Evolutionary conservation across 1,140 invertebrate genomes (phyloP).

Genomic region (Pogonus chalceus): DNA sequence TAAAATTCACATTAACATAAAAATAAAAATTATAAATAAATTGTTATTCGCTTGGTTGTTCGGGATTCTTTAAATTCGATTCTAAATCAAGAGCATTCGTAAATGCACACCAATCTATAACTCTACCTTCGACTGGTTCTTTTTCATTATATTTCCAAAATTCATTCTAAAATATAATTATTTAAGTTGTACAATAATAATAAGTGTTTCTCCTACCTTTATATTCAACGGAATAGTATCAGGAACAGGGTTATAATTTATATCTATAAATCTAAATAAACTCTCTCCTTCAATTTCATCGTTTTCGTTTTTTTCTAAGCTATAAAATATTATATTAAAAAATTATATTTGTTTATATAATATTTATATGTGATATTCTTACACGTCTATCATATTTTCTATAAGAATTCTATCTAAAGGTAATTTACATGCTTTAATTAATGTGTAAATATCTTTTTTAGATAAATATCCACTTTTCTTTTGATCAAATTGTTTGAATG

Average conservation of each 20-base stretch:
- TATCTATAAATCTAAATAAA: conserved; percentile 47
- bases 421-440: conserved; percentile 52
- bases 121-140: conserved; percentile 30
- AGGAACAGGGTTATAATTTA: conserved; percentile 41
- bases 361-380: conserved; percentile 31
- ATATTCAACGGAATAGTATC: conserved; percentile 41
- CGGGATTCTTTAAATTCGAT: conserved; percentile 24
- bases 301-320: conserved; percentile 46
- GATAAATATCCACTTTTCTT: conserved; percentile 43
- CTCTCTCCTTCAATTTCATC: conserved; percentile 49
- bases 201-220: conserved; percentile 35
- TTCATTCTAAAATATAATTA: conserved; percentile 30
- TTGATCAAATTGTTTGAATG: conserved; percentile 51
- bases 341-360: too few species aligned
- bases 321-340: conserved; percentile 22
- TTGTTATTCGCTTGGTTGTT: too few species aligned
- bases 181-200: neutral
- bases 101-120: conserved; percentile 41
- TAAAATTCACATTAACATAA: too few species aligned
- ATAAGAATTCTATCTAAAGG: conserved; percentile 55
- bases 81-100: conserved; percentile 40
- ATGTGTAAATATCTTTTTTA: conserved; percentile 44
- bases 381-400: conserved; percentile 58
- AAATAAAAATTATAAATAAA: too few species aligned
- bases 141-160: conserved; percentile 39